Base-by-base conservation (phyloP, 2,113 vertebrate genomes). In the Thinocorus orbignyianus region DNA sequence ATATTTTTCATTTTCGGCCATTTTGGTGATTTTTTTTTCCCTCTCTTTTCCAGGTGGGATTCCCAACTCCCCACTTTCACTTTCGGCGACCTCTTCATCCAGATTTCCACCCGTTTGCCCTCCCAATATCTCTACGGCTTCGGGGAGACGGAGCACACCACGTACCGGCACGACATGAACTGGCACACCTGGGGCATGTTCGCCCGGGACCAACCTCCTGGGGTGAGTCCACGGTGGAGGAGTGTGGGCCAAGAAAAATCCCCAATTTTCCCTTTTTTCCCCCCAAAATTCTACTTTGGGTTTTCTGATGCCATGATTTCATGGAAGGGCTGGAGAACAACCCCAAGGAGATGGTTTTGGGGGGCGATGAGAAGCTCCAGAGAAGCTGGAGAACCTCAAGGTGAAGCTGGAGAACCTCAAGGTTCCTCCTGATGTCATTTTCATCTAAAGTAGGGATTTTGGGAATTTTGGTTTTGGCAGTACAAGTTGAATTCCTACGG, bases 11-110 rank as follows among this genome's bases (percentile, higher is more conserved):
- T 44, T 44, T 12, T 17, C 44, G 44, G 44, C 44, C 44, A 44
- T 44, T 16, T 44, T 44, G 44, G 17, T 42, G 41, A 42, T 42
- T 42, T 42, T 42, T 42, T 10, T 44, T 44, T 46, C 18, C 44
- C 18, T 19, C 30, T 20, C 17, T 26, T 0, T 87, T 95, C 61
- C 94, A 99, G 99, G 18, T 99, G 99, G 99, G 98, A 99, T 96
- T 99, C 99, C 6, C 70, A 94, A 1, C 26, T 99, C 17, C 98
- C 98, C 41, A 99, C 98, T 28, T 99, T 99, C 94, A 98, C 77
- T 30, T 99, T 99, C 97, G 99, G 99, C 6, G 97, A 99, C 64
- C 94, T 98, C 92, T 99, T 99, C 95, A 98, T 99, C 91, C 99
- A 99, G 97, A 98, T 99, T 91, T 98, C 99, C 28, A 99, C 98